Evolutionary conservation across 1,140 invertebrate genomes (phyloP), one percentile per base, ranked within the genome.

Genomic region (Chrysopa pallens): DNA sequence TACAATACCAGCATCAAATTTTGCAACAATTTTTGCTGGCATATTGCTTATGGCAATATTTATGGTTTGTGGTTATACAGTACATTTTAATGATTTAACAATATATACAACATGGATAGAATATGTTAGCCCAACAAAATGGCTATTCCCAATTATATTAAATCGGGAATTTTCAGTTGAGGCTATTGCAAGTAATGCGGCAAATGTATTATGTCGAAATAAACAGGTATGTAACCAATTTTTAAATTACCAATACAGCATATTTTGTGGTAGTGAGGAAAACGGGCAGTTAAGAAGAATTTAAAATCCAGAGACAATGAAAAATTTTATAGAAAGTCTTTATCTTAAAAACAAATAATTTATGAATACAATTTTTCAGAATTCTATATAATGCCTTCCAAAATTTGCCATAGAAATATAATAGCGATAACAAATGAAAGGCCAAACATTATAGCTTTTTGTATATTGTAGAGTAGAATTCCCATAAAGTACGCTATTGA

Each of bases 41-140:
- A 47, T 85, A 2, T 55, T 82, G 0, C 52, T 85, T 3, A 69
- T 76, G 0, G 61, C 78, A 14, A 67, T 77, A 1, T 71, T 69
- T 0, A 48, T 86, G 0, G 71, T 73, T 5, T 74, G 78, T 12
- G 85, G 85, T 0, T 80, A 79, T 44, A 64, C 74, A 8, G 51
- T 89, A 9, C 84, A 88, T 50, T 60, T 74, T 1, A 65, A 69
- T 14, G 84, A 89, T 58, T 49, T 89, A 31, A 72, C 80, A 14
- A 44, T 57, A 1, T 77, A 77, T 47, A 66, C 74, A 48, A 66
- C 65, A 31, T 84, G 76, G 75, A 47, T 80, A 29, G 66, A 74
- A 46, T 72, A 75, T 47, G 58, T 77, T 12, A 87, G 83, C 6
- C 84, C 85, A 0, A 67, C 80, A 4, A 64, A 74, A 23, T 91